Percentiles rank a stretch among this genome's conserved stretches.
Conservation (phyloP, 1,140 invertebrate species). For the Drosophila santomea region DNA sequence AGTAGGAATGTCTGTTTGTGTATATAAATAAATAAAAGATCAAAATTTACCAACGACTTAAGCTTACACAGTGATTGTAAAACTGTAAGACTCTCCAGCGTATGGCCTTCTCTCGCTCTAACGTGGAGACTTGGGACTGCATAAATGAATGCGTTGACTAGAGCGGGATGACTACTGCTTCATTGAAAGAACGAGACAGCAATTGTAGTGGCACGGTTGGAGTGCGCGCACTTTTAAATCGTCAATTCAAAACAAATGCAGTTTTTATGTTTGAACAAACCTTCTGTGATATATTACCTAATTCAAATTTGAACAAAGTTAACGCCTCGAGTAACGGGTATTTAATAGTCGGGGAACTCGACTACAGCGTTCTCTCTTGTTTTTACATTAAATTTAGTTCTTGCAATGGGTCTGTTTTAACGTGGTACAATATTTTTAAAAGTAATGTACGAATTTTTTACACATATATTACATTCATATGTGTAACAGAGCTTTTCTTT, state of each 20-base stretch:
- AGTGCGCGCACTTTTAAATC: conserved; percentile 6
- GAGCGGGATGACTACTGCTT: background rate
- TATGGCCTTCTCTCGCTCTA: conserved; percentile 4
- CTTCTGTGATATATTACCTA: no score
- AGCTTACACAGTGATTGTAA: background rate
- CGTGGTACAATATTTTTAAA: no score
- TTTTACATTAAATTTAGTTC: no score
- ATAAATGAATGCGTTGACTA: background rate
- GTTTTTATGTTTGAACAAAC: background rate
- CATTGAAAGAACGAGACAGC: background rate
- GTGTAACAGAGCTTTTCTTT: no score
- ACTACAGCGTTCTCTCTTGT: no score
- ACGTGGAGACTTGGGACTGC: background rate
- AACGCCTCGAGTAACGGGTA: no score
- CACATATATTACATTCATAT: no score
- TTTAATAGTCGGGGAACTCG: no score
- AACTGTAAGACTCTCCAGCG: conserved; percentile 13
- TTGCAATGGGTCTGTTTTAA: no score
- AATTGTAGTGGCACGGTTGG: background rate
- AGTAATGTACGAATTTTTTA: no score
- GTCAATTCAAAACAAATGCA: background rate
- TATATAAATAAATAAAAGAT: conserved; percentile 56
- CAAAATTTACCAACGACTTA: conserved; percentile 6
- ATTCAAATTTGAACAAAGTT: no score
- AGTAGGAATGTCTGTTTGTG: conserved; percentile 49